A percentile compares a stretch with the other conserved stretches of the same genome.
Conservation (phyloP, 2,113 vertebrate genomes). For the Hyla sarda region DNA sequence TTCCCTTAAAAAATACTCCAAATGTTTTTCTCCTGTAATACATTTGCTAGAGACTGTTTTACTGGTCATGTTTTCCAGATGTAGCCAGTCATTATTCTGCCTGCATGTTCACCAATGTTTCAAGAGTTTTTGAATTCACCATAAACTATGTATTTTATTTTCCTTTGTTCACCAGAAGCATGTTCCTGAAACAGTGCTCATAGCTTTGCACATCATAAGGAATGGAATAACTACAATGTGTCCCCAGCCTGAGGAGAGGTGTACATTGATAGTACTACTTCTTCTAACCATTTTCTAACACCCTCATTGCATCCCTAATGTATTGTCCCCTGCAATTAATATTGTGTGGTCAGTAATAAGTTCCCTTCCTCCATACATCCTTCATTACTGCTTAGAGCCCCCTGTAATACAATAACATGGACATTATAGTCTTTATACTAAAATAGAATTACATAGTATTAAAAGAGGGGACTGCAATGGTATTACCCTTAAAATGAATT, state of each 20-base stretch:
- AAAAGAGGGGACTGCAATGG: background rate
- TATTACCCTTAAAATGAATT: background rate
- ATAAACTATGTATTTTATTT: background rate
- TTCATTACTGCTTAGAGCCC: background rate
- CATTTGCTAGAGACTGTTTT: background rate
- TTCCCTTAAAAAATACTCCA: too few species aligned
- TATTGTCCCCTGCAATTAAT: background rate
- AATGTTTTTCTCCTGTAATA: background rate
- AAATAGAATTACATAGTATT: background rate
- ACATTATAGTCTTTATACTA: background rate
- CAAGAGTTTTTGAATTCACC: background rate
- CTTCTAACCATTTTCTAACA: slow-evolving; percentile 6
- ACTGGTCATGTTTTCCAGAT: background rate
- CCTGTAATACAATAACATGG: background rate
- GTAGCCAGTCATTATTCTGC: background rate
- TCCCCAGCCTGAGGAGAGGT: background rate
- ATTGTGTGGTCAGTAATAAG: background rate
- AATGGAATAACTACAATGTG: background rate
- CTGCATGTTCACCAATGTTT: background rate
- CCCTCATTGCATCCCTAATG: background rate
- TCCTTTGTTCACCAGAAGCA: background rate
- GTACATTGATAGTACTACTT: slow-evolving; percentile 13
- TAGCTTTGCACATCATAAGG: background rate
- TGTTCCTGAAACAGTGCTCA: background rate
- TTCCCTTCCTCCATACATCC: background rate